Base-by-base conservation (phyloP, 64 coral and sea anemone genomes). In the Acropora yongei region DNA sequence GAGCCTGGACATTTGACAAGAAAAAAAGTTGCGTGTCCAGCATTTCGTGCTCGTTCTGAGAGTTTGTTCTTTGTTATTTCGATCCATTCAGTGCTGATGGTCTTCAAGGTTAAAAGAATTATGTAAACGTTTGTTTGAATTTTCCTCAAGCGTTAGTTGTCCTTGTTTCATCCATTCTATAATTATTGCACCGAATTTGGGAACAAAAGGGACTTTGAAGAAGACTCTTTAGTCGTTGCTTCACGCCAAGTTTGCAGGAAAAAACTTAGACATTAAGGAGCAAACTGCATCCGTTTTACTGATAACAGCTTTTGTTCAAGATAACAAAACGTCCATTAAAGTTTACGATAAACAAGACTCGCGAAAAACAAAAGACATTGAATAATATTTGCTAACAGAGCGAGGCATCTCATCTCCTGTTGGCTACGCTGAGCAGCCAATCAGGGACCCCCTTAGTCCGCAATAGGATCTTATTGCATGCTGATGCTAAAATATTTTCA, bases 221-320 rank as follows among this genome's bases (percentile, higher is more conserved):
- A 5, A 55, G 51, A 55, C 51, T 55, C 51, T 55, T 55, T 10
- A 5, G 51, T 55, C 10, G 51, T 63, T 63, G 60, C 60, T 63
- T 63, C 60, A 63, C 16, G 11, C 11, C 60, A 13, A 63, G 16
- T 12, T 55, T 10, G 10, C 2, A 17, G 4, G 7, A 17, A 48
- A 48, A 8, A 44, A 11, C 6, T 81, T 20, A 58, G 30, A 11
- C 55, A 12, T 41, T 16, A 39, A 60, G 69, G 66, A 39, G 48
- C 82, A 71, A 85, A 72, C 61, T 12, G 44, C 7, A 68, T 20
- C 2, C 44, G 11, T 65, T 85, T 85, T 39, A 48, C 82, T 14
- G 82, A 85, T 72, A 85, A 85, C 47, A 71, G 61, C 14, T 85
- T 85, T 44, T 46, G 61, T 18, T 71, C 14, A 19, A 71, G 82